Evolutionary conservation across 2,113 vertebrate genomes (phyloP), one percentile per base, ranked within the genome.

Genomic region (Rhabdomys dilectus): DNA sequence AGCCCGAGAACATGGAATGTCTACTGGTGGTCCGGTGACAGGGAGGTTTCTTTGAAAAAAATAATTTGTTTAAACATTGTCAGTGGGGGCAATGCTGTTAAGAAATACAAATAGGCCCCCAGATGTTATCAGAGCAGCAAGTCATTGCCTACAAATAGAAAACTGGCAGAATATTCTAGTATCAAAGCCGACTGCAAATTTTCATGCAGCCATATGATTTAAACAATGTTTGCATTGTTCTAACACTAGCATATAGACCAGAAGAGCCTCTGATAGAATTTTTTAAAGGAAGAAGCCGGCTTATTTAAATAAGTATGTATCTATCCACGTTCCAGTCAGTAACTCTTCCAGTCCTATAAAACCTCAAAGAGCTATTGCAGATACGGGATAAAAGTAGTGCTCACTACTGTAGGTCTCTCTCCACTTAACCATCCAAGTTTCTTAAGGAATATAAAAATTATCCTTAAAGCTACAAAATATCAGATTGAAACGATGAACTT

Each of bases 1-100:
- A 99, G 94, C 98, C 97, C 81, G n/a, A 97, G 73, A 76, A 97
- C 34, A 22, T 56, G 29, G 77, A 80, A 19, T 80, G 58, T 93
- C 70, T 92, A 76, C 19, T 62, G 94, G 62, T 96, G 91, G 90
- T 56, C 36, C 93, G 85, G 34, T n/a, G 77, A 76, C 95, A 95
- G 92, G 94, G 88, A 76, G 29, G 31, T 90, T 11, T 76, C 62
- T 82, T 60, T 82, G 19, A 89, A 8, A 53, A 53, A 91, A 81
- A 36, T 86, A 91, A 77, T 0, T 66, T 72, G 64, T 39, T 91
- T 88, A 51, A 66, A 90, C 93, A 92, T 88, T 87, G 91, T 66
- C 75, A 72, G 34, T 42, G 48, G 58, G 48, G 3, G 21, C 96
- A 97, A 94, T 0, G 34, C 80, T 92, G 53, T 5, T 92, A 10